Percentiles rank a stretch among this genome's conserved stretches.
phyloP scores from a whole-genome alignment of 2,797 vertebrate genomes.

The Microchirus variegatus region DNA sequence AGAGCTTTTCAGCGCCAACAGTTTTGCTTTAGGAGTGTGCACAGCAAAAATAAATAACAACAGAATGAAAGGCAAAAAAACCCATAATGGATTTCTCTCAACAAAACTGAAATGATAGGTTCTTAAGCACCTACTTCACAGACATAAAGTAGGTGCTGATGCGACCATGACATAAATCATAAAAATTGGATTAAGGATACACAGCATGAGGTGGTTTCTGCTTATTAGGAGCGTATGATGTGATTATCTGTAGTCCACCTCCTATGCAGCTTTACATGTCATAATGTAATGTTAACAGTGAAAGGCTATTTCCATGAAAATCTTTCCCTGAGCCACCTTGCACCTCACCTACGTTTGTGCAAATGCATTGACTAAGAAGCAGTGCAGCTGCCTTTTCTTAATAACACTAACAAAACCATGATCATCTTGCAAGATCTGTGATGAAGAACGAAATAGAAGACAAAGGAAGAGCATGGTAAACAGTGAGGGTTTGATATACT shows the following conservation, averaged over 20 bases:
- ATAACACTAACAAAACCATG: conserved; percentile 3
- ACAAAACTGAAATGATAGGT: not conserved
- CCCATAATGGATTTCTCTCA: not conserved
- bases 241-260: not conserved
- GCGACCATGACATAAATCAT: not conserved
- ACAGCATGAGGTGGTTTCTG: no score
- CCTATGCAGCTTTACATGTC: not conserved
- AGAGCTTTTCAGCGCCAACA: not conserved
- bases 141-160: not conserved
- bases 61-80: conserved; percentile 1
- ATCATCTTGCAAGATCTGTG: conserved; percentile 20
- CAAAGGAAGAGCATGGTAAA: conserved; percentile 10
- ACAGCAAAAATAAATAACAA: conserved; percentile 7
- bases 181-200: no score
- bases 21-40: conserved; percentile 11
- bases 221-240: no score
- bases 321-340: not conserved
- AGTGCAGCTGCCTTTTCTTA: not conserved
- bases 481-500: conserved; percentile 14
- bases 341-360: conserved; percentile 14
- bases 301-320: not conserved
- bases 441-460: conserved; percentile 11
- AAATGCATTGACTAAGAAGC: conserved; percentile 14
- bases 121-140: not conserved
- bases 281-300: conserved; percentile 6